Percentiles rank a stretch among this genome's conserved stretches.
These are phyloP conservation scores for Melinaea marsaeus DNA, from an alignment of 2,888 invertebrate genomes.

Conservation along the genomic window DNA sequence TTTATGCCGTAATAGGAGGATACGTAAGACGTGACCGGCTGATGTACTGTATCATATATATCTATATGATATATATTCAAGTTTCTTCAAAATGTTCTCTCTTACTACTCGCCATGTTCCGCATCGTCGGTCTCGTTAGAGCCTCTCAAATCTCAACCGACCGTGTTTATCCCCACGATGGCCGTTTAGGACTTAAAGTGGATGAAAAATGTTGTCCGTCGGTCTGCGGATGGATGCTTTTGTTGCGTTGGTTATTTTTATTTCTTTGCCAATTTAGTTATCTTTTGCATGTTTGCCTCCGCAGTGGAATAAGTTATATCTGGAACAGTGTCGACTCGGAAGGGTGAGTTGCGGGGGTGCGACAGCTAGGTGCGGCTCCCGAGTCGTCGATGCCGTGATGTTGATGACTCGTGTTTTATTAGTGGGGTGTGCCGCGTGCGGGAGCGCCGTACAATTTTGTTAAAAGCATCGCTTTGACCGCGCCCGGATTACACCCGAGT, in stretches of 20 bases:
- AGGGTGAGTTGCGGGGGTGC: slow-evolving; percentile 59
- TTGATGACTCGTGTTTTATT: slow-evolving; percentile 70
- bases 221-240: slow-evolving; percentile 21
- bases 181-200: slow-evolving; percentile 37
- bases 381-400: slow-evolving; percentile 56
- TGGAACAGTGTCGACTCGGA: slow-evolving; percentile 18
- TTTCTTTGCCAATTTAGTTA: slow-evolving; percentile 27
- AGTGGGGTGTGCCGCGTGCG: slow-evolving; percentile 65
- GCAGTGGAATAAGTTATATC: slow-evolving; percentile 21
- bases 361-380: slow-evolving; percentile 66
- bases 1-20: slow-evolving; percentile 15
- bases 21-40: slow-evolving; percentile 29
- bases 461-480: slow-evolving; percentile 73
- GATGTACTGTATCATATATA: slow-evolving; percentile 22
- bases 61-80: slow-evolving; percentile 31
- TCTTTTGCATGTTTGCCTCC: slow-evolving; percentile 17
- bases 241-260: slow-evolving; percentile 9
- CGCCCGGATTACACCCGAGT: slow-evolving; percentile 49
- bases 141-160: slow-evolving; percentile 34
- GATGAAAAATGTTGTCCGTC: slow-evolving; percentile 33
- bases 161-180: slow-evolving; percentile 39
- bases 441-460: slow-evolving; percentile 75
- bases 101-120: slow-evolving; percentile 35
- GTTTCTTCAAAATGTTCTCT: slow-evolving; percentile 29
- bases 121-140: slow-evolving; percentile 32